phyloP scores from a whole-genome alignment of 1,140 invertebrate genomes.

The Lordiphosa stackelbergi region DNA sequence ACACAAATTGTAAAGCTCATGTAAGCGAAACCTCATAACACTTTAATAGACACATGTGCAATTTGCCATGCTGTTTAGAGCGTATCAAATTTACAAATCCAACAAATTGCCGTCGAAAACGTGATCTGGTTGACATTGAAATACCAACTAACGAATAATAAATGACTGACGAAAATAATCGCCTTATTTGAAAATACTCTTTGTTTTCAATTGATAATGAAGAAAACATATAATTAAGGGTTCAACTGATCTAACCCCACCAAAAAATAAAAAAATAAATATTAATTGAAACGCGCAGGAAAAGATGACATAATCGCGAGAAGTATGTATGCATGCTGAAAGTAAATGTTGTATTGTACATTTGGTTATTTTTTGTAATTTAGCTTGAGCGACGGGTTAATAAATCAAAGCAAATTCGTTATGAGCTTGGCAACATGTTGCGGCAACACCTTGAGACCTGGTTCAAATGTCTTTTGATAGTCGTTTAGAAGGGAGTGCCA shows the following conservation, averaged over 20 bases:
- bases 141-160: constrained; percentile 13
- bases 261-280: constrained; percentile 20
- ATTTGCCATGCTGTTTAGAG: constrained; percentile 68
- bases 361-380: no score
- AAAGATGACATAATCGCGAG: constrained; percentile 4
- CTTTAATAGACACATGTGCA: constrained; percentile 31
- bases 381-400: constrained; percentile 4
- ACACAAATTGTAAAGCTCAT: constrained; percentile 49
- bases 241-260: constrained; percentile 59
- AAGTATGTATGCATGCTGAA: background rate
- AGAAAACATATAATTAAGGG: constrained; percentile 54
- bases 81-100: constrained; percentile 56
- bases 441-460: no score
- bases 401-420: constrained; percentile 39
- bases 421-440: constrained; percentile 5
- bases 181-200: constrained; percentile 25
- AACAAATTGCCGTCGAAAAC: constrained; percentile 64
- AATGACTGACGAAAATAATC: constrained; percentile 31
- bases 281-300: constrained; percentile 43
- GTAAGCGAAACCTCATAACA: constrained; percentile 37
- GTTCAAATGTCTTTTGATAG: no score
- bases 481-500: no score
- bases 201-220: constrained; percentile 64
- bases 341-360: no score
- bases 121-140: constrained; percentile 67